Evolutionary conservation across 2,888 invertebrate species (phyloP).

Genomic region (Melanophora roralis): DNA sequence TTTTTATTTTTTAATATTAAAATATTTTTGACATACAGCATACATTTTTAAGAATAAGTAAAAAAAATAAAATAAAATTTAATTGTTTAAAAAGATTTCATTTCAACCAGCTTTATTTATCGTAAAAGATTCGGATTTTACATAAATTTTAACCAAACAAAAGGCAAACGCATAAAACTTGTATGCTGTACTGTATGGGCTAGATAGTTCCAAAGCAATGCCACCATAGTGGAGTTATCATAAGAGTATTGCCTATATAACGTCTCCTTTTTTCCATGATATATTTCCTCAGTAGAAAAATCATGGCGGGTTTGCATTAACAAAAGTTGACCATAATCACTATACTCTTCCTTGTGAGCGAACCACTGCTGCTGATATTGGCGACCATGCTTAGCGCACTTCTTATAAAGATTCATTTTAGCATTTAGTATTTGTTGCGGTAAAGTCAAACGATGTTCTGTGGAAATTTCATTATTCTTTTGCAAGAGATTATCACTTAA

Average conservation of each 20-base stretch:
- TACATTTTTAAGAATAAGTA: no score
- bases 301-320: conserved; percentile 25
- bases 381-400: conserved; percentile 50
- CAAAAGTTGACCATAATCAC: conserved; percentile 60
- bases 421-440: conserved; percentile 57
- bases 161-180: conserved; percentile 67
- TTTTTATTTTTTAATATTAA: no score
- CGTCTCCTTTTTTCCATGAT: conserved; percentile 24
- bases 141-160: conserved; percentile 70
- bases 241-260: not conserved
- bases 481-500: conserved; percentile 66
- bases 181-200: conserved; percentile 66
- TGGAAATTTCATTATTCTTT: conserved; percentile 66
- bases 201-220: conserved; percentile 70
- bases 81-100: no score
- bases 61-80: no score
- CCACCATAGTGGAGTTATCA: conserved; percentile 64
- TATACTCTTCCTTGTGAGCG: conserved; percentile 71
- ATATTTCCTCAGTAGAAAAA: conserved; percentile 21
- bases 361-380: conserved; percentile 67
- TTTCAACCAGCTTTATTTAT: no score
- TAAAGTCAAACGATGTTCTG: conserved; percentile 61
- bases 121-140: conserved; percentile 28
- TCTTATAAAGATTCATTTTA: conserved; percentile 52
- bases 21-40: no score